Conservation (phyloP, 2,797 vertebrate species). For the Paguma larvata region DNA sequence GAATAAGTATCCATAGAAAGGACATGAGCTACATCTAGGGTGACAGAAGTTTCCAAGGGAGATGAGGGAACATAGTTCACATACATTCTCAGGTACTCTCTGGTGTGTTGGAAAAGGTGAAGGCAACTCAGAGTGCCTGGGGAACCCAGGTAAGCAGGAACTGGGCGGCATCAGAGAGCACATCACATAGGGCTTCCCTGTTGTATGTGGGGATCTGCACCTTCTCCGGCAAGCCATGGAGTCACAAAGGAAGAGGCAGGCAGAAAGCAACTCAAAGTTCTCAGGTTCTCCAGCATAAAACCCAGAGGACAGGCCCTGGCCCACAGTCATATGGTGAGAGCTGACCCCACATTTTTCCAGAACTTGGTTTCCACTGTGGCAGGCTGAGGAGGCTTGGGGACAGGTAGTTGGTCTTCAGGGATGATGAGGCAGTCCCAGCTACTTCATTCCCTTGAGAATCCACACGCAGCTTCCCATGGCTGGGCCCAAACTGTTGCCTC, state of each 20-base stretch:
- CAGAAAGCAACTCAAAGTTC: neutral
- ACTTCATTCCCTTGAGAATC: neutral
- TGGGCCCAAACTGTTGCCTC: too few relatives aligned
- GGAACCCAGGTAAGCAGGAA: neutral
- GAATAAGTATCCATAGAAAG: too few relatives aligned
- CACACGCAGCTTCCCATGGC: neutral
- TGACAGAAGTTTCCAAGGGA: neutral
- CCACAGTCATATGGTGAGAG: rapidly evolving
- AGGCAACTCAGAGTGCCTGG: neutral
- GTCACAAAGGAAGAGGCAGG: neutral
- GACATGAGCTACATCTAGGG: neutral
- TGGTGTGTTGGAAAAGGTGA: neutral
- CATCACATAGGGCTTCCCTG: neutral
- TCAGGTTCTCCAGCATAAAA: neutral
- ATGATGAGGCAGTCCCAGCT: neutral
- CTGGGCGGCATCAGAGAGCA: rapidly evolving
- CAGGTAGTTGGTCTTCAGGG: neutral
- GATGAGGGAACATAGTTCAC: neutral
- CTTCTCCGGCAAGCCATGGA: neutral
- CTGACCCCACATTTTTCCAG: neutral
- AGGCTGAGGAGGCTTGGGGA: neutral
- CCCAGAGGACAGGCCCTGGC: neutral
- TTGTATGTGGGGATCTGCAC: neutral
- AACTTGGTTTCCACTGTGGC: neutral
- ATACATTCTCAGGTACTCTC: neutral